These are phyloP conservation scores for Melinaea marsaeus DNA, from an alignment of 2,888 invertebrate genomes.

Conservation along the genomic window DNA sequence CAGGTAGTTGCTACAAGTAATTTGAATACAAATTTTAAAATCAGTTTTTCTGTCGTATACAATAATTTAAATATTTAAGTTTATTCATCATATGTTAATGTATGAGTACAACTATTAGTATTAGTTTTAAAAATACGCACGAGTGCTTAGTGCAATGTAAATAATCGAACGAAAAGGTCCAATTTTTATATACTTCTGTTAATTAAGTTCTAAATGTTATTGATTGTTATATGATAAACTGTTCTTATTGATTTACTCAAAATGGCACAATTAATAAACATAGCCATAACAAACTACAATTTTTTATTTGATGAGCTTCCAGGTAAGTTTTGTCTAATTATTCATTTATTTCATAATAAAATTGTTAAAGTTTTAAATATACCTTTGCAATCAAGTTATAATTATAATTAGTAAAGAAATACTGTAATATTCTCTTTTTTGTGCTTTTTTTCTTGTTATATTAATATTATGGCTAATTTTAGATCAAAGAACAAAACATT, in stretches of 20 bases:
- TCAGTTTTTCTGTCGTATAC: no score
- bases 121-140: no score
- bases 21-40: no score
- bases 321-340: slow-evolving; percentile 45
- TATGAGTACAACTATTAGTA: neutral
- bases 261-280: slow-evolving; percentile 59
- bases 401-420: neutral
- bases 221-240: neutral
- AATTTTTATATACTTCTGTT: no score
- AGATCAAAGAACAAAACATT: slow-evolving; percentile 82
- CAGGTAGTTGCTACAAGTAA: no score
- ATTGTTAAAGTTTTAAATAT: neutral
- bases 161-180: no score
- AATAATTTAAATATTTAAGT: neutral
- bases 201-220: no score
- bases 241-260: slow-evolving; percentile 18
- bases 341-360: neutral
- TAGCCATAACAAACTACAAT: slow-evolving; percentile 49
- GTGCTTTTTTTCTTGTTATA: neutral
- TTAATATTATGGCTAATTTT: slow-evolving; percentile 38
- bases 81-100: slow-evolving; percentile 15
- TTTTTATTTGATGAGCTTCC: slow-evolving; percentile 55
- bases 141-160: no score
- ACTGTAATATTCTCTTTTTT: neutral
- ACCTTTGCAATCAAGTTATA: neutral